phyloP scores from a whole-genome alignment of 2,797 vertebrate genomes.

The Jordanella pulchra region DNA sequence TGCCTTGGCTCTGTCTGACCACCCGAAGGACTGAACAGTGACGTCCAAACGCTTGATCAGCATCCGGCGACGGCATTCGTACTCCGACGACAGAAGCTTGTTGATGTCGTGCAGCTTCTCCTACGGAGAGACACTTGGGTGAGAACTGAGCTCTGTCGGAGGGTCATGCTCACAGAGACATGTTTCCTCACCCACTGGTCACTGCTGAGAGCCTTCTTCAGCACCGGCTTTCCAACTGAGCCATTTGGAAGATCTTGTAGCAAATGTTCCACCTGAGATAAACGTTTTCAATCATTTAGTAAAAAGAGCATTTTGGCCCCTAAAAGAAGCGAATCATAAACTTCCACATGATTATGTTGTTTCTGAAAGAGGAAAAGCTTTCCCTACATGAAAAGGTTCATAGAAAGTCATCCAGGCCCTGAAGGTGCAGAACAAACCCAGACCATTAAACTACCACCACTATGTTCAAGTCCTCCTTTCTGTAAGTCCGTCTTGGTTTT shows the following conservation, averaged over 20 bases:
- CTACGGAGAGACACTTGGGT: conserved; percentile 66
- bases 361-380: not conserved
- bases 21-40: conserved; percentile 95
- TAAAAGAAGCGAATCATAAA: no score
- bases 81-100: conserved; percentile 83
- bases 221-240: conserved; percentile 81
- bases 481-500: not conserved
- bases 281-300: conserved; percentile 23
- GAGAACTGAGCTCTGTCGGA: not conserved
- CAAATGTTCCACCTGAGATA: conserved; percentile 81
- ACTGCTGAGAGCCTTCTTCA: conserved; percentile 81
- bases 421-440: no score
- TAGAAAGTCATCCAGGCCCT: no score
- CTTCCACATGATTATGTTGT: no score
- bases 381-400: not conserved
- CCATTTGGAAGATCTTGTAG: conserved; percentile 82
- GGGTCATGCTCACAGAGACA: not conserved
- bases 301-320: not conserved
- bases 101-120: conserved; percentile 87
- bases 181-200: conserved; percentile 86
- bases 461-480: not conserved
- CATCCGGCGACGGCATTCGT: conserved; percentile 94
- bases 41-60: conserved; percentile 95
- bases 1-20: conserved; percentile 96
- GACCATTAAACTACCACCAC: not conserved